Evolutionary conservation across 2,888 invertebrate species (phyloP).

Genomic region (Amblyteles armatorius): DNA sequence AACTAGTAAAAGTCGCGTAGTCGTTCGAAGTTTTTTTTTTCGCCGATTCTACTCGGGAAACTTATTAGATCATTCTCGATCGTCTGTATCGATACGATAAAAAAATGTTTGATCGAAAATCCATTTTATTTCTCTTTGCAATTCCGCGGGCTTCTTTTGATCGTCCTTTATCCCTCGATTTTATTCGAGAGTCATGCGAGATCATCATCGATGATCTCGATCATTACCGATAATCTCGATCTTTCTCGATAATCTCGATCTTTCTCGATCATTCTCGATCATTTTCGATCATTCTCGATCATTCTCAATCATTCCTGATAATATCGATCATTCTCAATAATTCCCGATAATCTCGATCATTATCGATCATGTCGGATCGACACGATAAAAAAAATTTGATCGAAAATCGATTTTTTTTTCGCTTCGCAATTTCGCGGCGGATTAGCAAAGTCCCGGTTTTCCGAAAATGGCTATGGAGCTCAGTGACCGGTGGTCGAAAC

Average conservation of each 20-base stretch:
- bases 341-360: background rate
- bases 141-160: conserved; percentile 3
- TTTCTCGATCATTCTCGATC: too few relatives aligned
- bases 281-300: too few relatives aligned
- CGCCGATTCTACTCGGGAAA: background rate
- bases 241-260: too few relatives aligned
- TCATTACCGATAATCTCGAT: too few relatives aligned
- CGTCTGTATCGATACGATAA: background rate
- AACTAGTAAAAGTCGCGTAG: conserved; percentile 1
- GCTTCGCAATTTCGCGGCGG: conserved; percentile 39
- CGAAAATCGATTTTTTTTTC: conserved; percentile 20
- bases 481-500: conserved; percentile 70
- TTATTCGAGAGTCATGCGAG: background rate
- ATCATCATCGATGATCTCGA: too few relatives aligned
- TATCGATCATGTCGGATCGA: background rate
- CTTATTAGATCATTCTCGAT: background rate
- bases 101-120: conserved; percentile 9
- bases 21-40: conserved; percentile 8
- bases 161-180: background rate
- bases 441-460: conserved; percentile 75
- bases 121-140: conserved; percentile 27
- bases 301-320: too few relatives aligned
- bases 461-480: conserved; percentile 77
- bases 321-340: too few relatives aligned
- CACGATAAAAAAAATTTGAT: background rate